Conservation (phyloP, 2,113 vertebrate genomes). For the Bagarius yarrelli region DNA sequence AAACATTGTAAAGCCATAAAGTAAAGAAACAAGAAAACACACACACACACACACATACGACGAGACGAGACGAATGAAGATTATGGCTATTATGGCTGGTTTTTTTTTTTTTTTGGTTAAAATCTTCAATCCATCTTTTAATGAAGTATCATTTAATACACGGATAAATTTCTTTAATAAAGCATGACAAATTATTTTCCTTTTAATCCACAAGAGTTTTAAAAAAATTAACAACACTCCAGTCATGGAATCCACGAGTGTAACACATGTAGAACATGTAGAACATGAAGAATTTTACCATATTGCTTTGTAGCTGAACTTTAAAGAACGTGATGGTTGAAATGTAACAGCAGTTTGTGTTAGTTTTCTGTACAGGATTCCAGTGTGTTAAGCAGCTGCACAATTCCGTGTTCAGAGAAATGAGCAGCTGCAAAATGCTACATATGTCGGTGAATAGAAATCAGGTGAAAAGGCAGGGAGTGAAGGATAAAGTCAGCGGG, state of each 20-base stretch:
- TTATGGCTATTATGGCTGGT: no score
- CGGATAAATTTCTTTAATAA: no score
- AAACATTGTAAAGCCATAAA: slow-evolving; percentile 61
- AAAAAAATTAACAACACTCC: background rate
- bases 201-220: background rate
- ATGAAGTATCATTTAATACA: no score
- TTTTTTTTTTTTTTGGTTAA: no score
- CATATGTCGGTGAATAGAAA: background rate
- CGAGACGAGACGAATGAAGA: no score
- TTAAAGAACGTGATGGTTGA: background rate
- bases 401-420: background rate
- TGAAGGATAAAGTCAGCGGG: background rate
- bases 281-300: background rate
- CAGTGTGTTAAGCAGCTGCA: background rate
- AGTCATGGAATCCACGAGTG: background rate
- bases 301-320: background rate
- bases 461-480: background rate
- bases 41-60: no score
- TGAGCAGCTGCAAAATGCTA: background rate
- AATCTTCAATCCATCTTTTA: no score
- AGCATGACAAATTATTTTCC: no score
- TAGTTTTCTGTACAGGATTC: background rate
- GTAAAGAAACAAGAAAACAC: slow-evolving; percentile 42
- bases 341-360: background rate
- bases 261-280: background rate